These are phyloP conservation scores for Dinoponera quadriceps DNA, from an alignment of 1,140 invertebrate genomes.

Conservation along the genomic window DNA sequence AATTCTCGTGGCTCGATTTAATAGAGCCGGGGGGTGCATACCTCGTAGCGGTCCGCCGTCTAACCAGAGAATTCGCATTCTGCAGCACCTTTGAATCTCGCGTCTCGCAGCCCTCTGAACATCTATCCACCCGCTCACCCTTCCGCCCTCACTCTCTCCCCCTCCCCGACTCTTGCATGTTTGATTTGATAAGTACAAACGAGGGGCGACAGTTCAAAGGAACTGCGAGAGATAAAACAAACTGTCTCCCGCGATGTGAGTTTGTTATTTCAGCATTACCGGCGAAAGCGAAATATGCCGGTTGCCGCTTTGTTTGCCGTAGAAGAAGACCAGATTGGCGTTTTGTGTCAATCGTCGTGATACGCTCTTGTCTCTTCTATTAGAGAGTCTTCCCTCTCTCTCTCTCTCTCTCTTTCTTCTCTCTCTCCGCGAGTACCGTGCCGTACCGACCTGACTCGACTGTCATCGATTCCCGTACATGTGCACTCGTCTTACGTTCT, in stretches of 20 bases:
- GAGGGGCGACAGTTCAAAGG: constrained; percentile 75
- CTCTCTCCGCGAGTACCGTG: background rate
- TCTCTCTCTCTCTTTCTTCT: no score
- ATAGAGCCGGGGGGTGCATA: constrained; percentile 9
- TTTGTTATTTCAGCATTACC: constrained; percentile 78
- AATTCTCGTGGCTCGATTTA: constrained; percentile 53
- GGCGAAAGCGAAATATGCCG: constrained; percentile 72
- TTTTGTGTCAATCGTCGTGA: constrained; percentile 68
- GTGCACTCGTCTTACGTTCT: constrained; percentile 35
- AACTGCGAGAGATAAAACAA: constrained; percentile 66
- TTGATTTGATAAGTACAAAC: constrained; percentile 64
- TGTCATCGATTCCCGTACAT: constrained; percentile 49
- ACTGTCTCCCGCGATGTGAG: constrained; percentile 65
- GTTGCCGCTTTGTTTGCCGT: constrained; percentile 62
- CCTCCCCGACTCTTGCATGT: constrained; percentile 40
- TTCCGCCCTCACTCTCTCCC: constrained; percentile 9
- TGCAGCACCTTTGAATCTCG: constrained; percentile 47
- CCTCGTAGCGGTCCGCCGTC: constrained; percentile 25
- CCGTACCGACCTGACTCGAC: background rate
- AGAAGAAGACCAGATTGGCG: constrained; percentile 63
- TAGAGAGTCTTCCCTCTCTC: constrained; percentile 6
- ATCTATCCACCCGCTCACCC: background rate
- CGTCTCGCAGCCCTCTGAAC: constrained; percentile 8
- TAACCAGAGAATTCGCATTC: constrained; percentile 56
- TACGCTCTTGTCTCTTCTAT: constrained; percentile 65